Evolutionary conservation across 2,797 vertebrate genomes (phyloP), one percentile per base, ranked within the genome.

Genomic region (Chrysolophus pictus): DNA sequence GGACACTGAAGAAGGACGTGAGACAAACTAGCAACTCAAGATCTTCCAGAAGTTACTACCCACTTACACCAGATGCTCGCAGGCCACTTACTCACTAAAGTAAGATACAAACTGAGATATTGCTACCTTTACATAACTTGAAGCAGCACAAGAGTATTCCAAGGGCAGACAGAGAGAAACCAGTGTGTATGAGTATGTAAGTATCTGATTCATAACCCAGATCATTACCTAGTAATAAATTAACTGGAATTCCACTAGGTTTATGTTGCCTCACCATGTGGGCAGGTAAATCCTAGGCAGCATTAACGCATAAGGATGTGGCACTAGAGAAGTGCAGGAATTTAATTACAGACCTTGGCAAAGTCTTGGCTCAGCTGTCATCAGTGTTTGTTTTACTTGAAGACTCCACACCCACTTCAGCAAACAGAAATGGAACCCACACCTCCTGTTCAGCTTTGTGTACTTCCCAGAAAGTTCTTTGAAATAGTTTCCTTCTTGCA

Each of bases 311-410:
- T 2, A 5, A 22, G 21, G 69, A 91, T 18, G 55, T 26, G 24
- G 63, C 64, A 67, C 55, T 46, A 58, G 31, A 90, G 53, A 9
- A 89, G 63, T 11, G 8, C 39, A 17, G 68, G 59, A 84, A 86
- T 74, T 92, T 95, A 95, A 95, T 95, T 94, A 94, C 15, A 95
- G 46, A 78, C 63, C 35, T 64, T 14, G 42, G 67, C 29, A 53
- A 81, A 78, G 53, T 42, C 76, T 81, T 94, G 79, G 59, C 89
- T 89, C 76, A 73, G 28, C 67, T 91, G 70, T 63, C 75, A 82
- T 2, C 73, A 15, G n/a, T 65, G 28, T 67, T 17, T 64, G 31
- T 35, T 88, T 84, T 73, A 79, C 24, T n/a, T 62, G 46, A 63
- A 47, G 46, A 37, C 49, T 46, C 56, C 76, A 76, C 76, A 76